Evolutionary conservation across 2,797 vertebrate genomes (phyloP).

Genomic region (Agapornis canus): DNA sequence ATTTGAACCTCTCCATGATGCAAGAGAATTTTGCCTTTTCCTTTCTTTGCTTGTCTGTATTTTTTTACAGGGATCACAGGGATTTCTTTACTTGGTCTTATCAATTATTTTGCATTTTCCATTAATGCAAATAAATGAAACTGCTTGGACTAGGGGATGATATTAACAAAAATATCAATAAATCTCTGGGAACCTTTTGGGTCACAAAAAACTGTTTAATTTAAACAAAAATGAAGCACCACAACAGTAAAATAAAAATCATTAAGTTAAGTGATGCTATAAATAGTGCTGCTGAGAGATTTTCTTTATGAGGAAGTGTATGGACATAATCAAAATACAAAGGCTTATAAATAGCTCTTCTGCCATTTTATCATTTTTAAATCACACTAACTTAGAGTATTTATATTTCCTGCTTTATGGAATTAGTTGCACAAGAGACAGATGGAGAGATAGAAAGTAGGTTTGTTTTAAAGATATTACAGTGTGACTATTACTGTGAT

Average conservation of each 20-base stretch:
- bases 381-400: not conserved
- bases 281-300: not conserved
- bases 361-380: constrained; percentile 23
- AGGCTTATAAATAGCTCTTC: constrained; percentile 25
- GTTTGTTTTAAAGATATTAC: not conserved
- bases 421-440: constrained; percentile 15
- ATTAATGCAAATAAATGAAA: not conserved
- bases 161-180: not conserved
- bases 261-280: constrained; percentile 23
- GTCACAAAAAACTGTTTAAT: not conserved
- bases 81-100: not conserved
- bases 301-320: not conserved
- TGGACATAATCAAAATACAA: not conserved
- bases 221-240: not conserved
- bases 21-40: not conserved
- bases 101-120: not conserved
- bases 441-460: not conserved
- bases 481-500: not conserved
- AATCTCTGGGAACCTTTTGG: not conserved
- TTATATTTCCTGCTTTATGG: not conserved
- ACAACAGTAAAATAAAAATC: not conserved
- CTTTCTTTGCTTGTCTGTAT: not conserved
- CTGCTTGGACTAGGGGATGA: not conserved
- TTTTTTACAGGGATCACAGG: not conserved
- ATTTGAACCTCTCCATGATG: not conserved